Evolutionary conservation across 2,797 vertebrate genomes (phyloP).

Genomic region (Enteromius trimaculatus): DNA sequence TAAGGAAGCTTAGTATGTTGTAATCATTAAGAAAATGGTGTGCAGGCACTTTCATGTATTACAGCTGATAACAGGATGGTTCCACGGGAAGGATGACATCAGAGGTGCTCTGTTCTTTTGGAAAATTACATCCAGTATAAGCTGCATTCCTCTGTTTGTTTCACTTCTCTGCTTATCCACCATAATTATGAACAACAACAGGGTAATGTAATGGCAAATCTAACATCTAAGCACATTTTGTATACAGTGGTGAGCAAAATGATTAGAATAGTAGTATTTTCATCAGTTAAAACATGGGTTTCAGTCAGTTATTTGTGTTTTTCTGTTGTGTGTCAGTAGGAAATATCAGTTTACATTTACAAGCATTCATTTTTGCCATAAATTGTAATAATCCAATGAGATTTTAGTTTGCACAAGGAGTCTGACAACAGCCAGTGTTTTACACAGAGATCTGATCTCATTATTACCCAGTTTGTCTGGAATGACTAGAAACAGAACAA

Average conservation of each 20-base stretch:
- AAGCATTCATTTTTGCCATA: no score
- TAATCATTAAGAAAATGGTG: constrained; percentile 25
- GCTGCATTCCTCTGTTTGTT: constrained; percentile 3
- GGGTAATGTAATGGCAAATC: neutral
- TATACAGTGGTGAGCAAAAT: neutral
- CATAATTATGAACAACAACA: neutral
- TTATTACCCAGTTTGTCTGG: no score
- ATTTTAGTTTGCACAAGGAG: no score
- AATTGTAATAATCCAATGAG: no score
- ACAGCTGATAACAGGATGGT: constrained; percentile 36
- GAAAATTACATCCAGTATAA: constrained; percentile 4
- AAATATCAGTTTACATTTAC: no score
- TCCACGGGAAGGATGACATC: neutral
- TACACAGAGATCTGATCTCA: no score
- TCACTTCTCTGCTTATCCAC: neutral
- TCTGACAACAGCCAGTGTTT: no score
- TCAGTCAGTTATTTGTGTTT: neutral
- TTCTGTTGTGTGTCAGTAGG: no score
- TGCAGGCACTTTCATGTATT: constrained; percentile 34
- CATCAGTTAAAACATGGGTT: neutral
- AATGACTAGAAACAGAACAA: no score
- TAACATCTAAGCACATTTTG: neutral
- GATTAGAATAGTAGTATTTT: neutral
- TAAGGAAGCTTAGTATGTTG: constrained; percentile 25
- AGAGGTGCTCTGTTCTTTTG: constrained; percentile 10